Base-by-base conservation (phyloP, 2,113 vertebrate species). In the Lates calcarifer region DNA sequence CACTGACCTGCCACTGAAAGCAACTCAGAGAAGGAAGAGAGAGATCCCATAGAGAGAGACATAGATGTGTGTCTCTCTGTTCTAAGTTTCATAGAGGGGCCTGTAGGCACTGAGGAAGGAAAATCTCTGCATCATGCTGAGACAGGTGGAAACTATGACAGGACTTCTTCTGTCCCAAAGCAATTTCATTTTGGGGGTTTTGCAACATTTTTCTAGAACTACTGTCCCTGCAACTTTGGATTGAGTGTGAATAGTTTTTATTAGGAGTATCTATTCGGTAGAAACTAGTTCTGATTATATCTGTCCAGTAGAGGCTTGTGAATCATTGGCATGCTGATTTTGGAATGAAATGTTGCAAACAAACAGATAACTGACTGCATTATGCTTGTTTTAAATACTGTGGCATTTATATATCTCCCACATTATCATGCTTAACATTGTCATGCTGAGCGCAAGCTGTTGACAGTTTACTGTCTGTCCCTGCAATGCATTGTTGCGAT, bases 1-100 rank as follows among this genome's bases (percentile, higher is more conserved):
- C 71, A 39, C 74, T 62, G 79, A 87, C 79, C 74, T 87, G 72
- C 51, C 53, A 55, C 86, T 71, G 56, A 78, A 72, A 74, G 78
- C 79, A 85, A 79, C 47, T 17, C 33, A 60, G 75, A 74, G 68
- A 47, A n/a, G 62, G 26, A 41, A 79, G 73, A 76, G 33, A 77
- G 67, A 64, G 14, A 82, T 39, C 81, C 58, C 39, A 76, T 26
- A 65, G 33, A 71, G 55, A 31, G 55, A 63, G 29, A 31, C 18
- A 15, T 4, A 49, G 71, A 81, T 87, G 61, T 79, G 63, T 82
- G 64, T 74, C 58, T 60, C 81, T 86, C 77, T 85, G 66, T 75
- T 83, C 53, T 18, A 26, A 43, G 49, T 62, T 83, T 87, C 70
- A 45, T 28, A 67, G 29, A 35, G 28, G 28, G 28, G 26, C 43